Conservation (phyloP, 2,113 vertebrate species). For the Hippolais icterina region DNA sequence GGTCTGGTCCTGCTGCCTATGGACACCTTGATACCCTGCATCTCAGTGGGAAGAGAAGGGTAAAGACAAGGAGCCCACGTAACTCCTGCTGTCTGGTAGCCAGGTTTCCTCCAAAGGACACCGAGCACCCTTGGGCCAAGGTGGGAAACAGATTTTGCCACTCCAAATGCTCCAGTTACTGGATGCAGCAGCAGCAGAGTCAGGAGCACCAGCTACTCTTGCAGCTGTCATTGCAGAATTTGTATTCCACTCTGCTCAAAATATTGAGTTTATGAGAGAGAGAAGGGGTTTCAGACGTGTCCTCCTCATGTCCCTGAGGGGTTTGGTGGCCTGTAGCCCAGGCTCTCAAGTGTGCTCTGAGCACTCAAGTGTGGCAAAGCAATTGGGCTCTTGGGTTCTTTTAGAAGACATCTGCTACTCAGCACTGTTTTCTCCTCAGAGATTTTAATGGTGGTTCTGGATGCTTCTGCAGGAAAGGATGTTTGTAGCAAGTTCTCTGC, state of each 20-base stretch:
- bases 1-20: neutral
- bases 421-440: neutral
- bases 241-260: neutral
- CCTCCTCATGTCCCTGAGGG: rapidly evolving
- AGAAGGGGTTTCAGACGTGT: neutral
- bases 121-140: rapidly evolving
- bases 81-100: neutral
- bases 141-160: neutral
- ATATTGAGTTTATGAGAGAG: rapidly evolving
- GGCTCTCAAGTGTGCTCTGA: neutral
- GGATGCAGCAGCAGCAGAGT: neutral
- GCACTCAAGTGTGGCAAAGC: neutral
- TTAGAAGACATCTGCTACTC: neutral
- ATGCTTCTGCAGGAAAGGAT: neutral
- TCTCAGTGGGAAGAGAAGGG: neutral
- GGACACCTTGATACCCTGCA: neutral
- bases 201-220: neutral
- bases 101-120: neutral
- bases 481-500: neutral
- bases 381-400: neutral
- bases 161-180: neutral
- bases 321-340: neutral
- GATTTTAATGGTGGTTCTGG: neutral
- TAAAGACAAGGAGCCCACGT: neutral
- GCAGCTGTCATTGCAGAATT: neutral